Conservation (phyloP, 2,113 vertebrate genomes). For the Calypte anna region DNA sequence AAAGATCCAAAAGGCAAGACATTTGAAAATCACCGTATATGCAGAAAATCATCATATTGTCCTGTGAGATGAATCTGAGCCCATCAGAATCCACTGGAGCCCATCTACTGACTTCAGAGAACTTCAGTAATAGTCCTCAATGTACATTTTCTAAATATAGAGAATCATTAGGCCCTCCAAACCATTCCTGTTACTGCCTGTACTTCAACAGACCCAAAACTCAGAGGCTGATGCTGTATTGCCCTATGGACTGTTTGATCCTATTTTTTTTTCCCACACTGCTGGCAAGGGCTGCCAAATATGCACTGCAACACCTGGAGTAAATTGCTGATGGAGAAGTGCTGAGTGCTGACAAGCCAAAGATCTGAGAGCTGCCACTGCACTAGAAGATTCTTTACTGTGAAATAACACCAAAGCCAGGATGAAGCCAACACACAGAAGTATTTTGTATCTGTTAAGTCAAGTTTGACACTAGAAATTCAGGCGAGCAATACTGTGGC, state of each 20-base stretch:
- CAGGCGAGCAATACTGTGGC: neutral
- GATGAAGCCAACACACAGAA: neutral
- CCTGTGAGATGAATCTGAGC: conserved; percentile 24
- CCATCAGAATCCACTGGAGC: conserved; percentile 37
- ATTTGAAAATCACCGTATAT: neutral
- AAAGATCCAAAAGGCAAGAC: neutral
- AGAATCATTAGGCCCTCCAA: conserved; percentile 13
- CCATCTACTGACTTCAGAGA: conserved; percentile 18
- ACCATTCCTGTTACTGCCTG: neutral
- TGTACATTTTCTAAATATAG: neutral
- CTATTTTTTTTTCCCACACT: neutral
- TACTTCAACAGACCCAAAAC: neutral
- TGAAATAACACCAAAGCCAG: neutral
- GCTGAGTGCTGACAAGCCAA: neutral
- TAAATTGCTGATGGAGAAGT: neutral
- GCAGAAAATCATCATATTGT: conserved; percentile 30
- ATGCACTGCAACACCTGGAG: neutral
- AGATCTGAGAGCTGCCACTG: neutral
- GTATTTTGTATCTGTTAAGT: neutral
- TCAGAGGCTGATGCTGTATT: neutral
- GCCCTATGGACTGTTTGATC: neutral
- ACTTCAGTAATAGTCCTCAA: neutral
- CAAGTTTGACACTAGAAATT: neutral
- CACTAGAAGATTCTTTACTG: neutral
- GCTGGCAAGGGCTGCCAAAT: neutral